Base-by-base conservation (phyloP, 2,888 invertebrate species). In the Latrodectus hesperus region DNA sequence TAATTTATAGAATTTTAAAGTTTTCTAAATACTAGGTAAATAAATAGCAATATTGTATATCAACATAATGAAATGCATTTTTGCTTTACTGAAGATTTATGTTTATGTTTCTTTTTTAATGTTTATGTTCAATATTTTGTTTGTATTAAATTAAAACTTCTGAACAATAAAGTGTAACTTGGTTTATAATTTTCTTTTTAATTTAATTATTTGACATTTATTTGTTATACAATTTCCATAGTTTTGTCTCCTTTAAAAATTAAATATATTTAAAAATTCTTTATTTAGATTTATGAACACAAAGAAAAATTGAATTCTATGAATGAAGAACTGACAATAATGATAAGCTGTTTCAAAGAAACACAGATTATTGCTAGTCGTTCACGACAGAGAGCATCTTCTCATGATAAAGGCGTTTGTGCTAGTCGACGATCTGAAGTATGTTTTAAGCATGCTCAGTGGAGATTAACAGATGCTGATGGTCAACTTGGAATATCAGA, bases 401-500 rank as follows among this genome's bases (percentile, higher is more conserved):
- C 84, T 52, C 85, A 90, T 52, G 95, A 95, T 91, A 95, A 95
- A 5, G 94, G 96, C 51, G 95, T 95, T 0, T 95, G 96, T 79
- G 91, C 93, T 38, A 96, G 97, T 51, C 94, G 98, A 60, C 95
- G 96, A 1, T 96, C 96, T 91, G 97, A 99, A 93, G 99, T 99
- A 91, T 99, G 98, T 93, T 99, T 99, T 93, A 98, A 99, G 93
- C 97, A 98, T 91, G 99, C 99, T 8, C 96, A 98, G 91, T 99
- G 99, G 99, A 93, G 99, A 65, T 94, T 99, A 90, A 99, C 99
- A 0, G 99, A 99, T 92, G 96, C 96, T 0, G 99, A 99, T 93
- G 99, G 99, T 0, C 99, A 99, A 93, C 95, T 99, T 81, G 99
- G 99, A 87, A 97, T 99, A 90, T 97, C 99, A 0, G 99, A 99